Base-by-base conservation (phyloP, 2,888 invertebrate species). In the Heliconius cydno region DNA sequence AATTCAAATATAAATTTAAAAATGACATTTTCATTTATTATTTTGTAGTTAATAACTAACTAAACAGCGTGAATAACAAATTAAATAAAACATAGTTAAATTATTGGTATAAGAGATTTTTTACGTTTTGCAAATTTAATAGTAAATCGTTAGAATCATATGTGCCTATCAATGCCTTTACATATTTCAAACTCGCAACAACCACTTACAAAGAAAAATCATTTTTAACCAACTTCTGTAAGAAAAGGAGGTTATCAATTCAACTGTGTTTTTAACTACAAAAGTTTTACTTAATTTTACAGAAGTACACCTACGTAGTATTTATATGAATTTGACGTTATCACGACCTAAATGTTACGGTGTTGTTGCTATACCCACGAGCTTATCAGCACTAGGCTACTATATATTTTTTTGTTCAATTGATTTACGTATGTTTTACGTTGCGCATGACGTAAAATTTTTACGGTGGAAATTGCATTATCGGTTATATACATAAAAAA, bases 401-500 rank as follows among this genome's bases (percentile, higher is more conserved):
- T 75, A 46, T 30, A 46, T 65, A 65, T 66, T 15, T 38, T 46
- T n/a, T 75, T 22, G 1, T 46, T 75, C 13, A 22, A 30, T 28
- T 28, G 75, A 65, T 65, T 75, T 75, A 75, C 75, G 75, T 46
- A 75, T 19, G 28, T 25, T 25, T 38, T 46, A 75, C 75, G 46
- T 28, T 41, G 3, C 12, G 22, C 1, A 74, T 67, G 71, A 76
- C 76, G 65, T 76, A 57, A n/a, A 63, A 22, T 78, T 25, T 34
- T 72, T 38, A 60, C 41, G 10, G 57, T 79, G 76, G 52, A 75
- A 76, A 76, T 60, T 80, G 65, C 72, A 68, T 73, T 76, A 74
- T 57, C 30, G 34, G 77, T 52, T n/a, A 65, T 72, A 63, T 28
- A 77, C 13, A 71, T 72, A 71, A 82, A 79, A 80, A 71, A 82